Conservation (phyloP, 2,113 vertebrate genomes). For the Ranitomeya imitator region DNA sequence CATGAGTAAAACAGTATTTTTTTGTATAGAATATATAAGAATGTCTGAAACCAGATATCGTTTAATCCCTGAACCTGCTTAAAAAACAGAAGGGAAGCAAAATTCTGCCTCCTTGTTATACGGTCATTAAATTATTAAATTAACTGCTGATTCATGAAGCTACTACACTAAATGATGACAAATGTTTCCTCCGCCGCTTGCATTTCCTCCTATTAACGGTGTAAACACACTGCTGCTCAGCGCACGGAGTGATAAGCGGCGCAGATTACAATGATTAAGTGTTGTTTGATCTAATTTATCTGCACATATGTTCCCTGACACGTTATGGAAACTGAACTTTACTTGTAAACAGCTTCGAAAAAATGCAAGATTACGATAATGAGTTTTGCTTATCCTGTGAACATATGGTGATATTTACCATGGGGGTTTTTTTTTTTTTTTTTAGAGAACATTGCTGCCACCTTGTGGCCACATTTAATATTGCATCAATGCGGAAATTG, state of each 20-base stretch:
- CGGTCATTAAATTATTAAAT: slow-evolving; percentile 6
- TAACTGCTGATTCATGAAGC: slow-evolving; percentile 34
- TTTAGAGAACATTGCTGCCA: not conserved
- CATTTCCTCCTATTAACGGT: not conserved
- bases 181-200: slow-evolving; percentile 17
- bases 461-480: not conserved
- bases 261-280: slow-evolving; percentile 34
- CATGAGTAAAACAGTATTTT: too few relatives aligned
- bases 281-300: slow-evolving; percentile 30
- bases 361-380: slow-evolving; percentile 7
- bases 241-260: not conserved
- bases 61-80: not conserved
- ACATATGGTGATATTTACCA: slow-evolving; percentile 10
- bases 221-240: slow-evolving; percentile 34
- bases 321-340: not conserved
- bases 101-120: not conserved
- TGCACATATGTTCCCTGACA: slow-evolving; percentile 39
- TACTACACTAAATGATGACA: slow-evolving; percentile 40
- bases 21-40: too few relatives aligned
- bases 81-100: not conserved
- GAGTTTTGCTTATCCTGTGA: not conserved
- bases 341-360: not conserved
- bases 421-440: not conserved
- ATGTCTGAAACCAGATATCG: not conserved
- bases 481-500: not conserved